Base-by-base conservation (phyloP, 2,113 vertebrate species). In the Noturus placidus region DNA sequence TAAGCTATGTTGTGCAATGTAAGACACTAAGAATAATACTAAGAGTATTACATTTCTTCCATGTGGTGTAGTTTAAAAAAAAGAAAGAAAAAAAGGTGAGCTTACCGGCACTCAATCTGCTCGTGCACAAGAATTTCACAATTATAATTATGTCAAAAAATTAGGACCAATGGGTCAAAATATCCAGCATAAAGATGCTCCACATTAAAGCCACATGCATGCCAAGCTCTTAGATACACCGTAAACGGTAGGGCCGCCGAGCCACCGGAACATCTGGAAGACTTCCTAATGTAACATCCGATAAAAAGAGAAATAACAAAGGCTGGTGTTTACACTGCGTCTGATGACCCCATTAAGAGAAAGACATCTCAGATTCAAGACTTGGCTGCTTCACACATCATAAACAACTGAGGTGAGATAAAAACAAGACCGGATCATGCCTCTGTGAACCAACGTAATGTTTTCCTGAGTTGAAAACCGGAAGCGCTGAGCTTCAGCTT, bases 241-340 rank as follows among this genome's bases (percentile, higher is more conserved):
- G 20, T 5, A 38, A 57, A n/a, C 77, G 6, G 4, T 19, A 38
- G 67, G 20, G 14, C 27, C 19, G 17, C 33, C 7, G 2, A 38
- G 70, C 33, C 19, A 25, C 42, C 2, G 10, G 46, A 88, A 69
- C 87, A 88, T 88, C 87, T 88, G 82, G 82, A 88, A 88, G 42
- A 79, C 74, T 69, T 88, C 82, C 74, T 69, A 78, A 79, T 15
- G 15, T 79, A 77, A 69, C 59, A 61, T 67, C 82, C 6, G 82
- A 79, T 78, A 78, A 79, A 88, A 77, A 5, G 8, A 79, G 22
- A 72, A 54, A 57, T 69, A 82, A 81, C 78, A 82, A 83, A 63
- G 33, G 15, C 59, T 1, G 8, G 33, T 84, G 82, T 88, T 84
- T 88, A 88, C 19, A 4, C 52, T 33, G 59, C 5, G 11, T 52